Evolutionary conservation across 37 sponge, comb jelly and placozoan genomes (phyloP).

Genomic region (Agelas oroides): DNA sequence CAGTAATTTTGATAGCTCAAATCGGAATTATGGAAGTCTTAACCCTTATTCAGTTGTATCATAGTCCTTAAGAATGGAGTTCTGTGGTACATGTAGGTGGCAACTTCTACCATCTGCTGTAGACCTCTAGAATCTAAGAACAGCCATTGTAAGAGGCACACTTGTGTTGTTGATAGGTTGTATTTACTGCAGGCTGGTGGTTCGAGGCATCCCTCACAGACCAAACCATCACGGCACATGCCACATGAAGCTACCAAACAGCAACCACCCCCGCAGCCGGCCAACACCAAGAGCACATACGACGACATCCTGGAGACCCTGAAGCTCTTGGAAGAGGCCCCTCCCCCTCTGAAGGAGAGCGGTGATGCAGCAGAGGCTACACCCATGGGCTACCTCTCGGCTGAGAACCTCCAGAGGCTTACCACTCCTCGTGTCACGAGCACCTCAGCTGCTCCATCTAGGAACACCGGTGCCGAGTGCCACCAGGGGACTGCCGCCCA

Average conservation of each 20-base stretch:
- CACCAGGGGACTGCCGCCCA: no score
- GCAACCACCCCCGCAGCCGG: neutral
- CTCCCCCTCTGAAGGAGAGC: conserved; percentile 62
- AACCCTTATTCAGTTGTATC: no score
- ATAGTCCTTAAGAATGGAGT: no score
- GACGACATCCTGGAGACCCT: conserved; percentile 76
- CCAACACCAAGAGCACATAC: conserved; percentile 31
- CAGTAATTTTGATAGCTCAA: no score
- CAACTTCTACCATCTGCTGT: no score
- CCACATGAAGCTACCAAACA: neutral
- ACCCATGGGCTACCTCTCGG: conserved; percentile 16
- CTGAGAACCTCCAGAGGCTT: conserved; percentile 14
- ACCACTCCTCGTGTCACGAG: neutral
- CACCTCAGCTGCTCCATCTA: no score
- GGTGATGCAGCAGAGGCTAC: neutral
- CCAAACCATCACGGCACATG: neutral
- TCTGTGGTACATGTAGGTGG: no score
- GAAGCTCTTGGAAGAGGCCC: conserved; percentile 77
- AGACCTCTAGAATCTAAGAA: no score
- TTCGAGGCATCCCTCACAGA: neutral
- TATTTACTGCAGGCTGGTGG: neutral
- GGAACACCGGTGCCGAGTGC: no score
- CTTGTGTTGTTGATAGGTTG: no score
- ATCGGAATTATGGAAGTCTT: no score
- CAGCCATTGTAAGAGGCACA: no score